A percentile compares a stretch with the other conserved stretches of the same genome.
Conservation (phyloP, 35 echinoderm and acorn worm species). For the Apostichopus japonicus region DNA sequence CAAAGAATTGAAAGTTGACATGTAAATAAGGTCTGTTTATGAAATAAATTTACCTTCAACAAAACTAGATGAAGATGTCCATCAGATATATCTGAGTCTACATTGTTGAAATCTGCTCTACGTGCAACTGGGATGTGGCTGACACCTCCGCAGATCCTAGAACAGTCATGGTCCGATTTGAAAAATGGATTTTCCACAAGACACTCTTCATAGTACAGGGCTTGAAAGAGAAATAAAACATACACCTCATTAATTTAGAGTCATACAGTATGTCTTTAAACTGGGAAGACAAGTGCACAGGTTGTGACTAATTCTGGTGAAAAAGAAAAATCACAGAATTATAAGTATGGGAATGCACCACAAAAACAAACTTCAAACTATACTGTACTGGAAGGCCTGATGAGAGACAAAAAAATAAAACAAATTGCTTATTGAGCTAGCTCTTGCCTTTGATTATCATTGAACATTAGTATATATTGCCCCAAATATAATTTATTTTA, state of each 20-base stretch:
- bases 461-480: too few relatives aligned
- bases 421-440: too few relatives aligned
- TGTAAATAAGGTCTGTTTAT: neutral
- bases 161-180: neutral
- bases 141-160: neutral
- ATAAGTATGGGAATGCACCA: neutral
- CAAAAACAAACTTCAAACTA: neutral
- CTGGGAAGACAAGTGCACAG: too few relatives aligned
- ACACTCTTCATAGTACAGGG: slow-evolving; percentile 24
- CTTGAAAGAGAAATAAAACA: neutral
- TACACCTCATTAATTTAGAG: neutral
- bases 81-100: neutral
- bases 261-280: neutral
- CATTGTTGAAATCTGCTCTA: neutral
- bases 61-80: neutral
- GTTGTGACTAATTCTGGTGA: neutral
- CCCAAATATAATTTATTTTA: too few relatives aligned
- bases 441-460: too few relatives aligned
- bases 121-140: neutral
- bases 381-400: neutral
- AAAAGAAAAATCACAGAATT: neutral
- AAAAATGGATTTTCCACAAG: slow-evolving; percentile 7
- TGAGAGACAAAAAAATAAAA: neutral
- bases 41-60: slow-evolving; percentile 4
- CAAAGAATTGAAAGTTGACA: neutral